These are phyloP conservation scores for Drosophila willistoni DNA, from an alignment of 1,140 invertebrate genomes.

Conservation along the genomic window DNA sequence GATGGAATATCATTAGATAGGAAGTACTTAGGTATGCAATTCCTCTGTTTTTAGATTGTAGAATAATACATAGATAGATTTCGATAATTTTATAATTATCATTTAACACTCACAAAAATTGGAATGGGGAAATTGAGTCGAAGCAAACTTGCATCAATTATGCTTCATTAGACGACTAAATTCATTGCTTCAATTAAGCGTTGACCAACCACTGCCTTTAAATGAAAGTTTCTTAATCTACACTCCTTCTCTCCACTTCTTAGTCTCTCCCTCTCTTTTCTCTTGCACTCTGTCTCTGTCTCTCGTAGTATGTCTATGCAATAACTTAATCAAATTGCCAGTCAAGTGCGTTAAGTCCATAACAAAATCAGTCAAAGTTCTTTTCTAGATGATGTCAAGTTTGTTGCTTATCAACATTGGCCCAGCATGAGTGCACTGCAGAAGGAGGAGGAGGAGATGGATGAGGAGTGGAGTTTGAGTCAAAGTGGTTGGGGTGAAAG, in stretches of 20 bases:
- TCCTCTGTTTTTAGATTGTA: constrained; percentile 18
- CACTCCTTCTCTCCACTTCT: background rate
- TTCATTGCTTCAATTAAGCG: constrained; percentile 71
- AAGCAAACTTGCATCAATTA: constrained; percentile 50
- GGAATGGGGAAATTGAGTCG: constrained; percentile 27
- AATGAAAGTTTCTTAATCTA: constrained; percentile 1
- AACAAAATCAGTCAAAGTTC: constrained; percentile 35
- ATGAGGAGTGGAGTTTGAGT: too few species aligned
- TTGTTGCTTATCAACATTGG: constrained; percentile 47
- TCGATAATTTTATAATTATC: constrained; percentile 21
- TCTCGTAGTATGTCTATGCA: constrained; percentile 6
- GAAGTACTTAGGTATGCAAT: background rate
- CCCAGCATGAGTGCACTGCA: constrained; percentile 30
- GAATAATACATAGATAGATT: constrained; percentile 43
- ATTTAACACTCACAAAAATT: constrained; percentile 7
- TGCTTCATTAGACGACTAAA: constrained; percentile 68
- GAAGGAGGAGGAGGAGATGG: background rate
- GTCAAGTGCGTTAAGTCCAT: constrained; percentile 31
- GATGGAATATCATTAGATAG: background rate
- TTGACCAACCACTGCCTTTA: constrained; percentile 47
- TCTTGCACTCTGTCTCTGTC: background rate
- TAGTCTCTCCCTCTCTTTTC: background rate
- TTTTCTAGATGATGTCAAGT: constrained; percentile 18
- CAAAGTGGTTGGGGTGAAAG: background rate
- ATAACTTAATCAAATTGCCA: constrained; percentile 53